A percentile compares a stretch with the other conserved stretches of the same genome.
These are phyloP conservation scores for Solea solea DNA, from an alignment of 2,113 vertebrate species.

Conservation along the genomic window DNA sequence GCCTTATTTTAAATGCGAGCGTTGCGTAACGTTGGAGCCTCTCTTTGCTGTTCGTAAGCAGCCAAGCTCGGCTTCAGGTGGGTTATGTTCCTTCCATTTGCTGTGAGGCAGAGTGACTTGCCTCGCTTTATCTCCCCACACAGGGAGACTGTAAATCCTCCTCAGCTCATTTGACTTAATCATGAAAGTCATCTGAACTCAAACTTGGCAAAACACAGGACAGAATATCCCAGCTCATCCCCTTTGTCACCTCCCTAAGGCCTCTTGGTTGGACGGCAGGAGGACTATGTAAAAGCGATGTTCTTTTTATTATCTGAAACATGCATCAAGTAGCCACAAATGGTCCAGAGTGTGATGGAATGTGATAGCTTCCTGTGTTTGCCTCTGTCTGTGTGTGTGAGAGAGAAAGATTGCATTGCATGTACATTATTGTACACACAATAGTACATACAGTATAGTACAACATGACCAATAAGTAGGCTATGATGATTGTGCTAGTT, in stretches of 20 bases:
- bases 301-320: constrained; percentile 67
- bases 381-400: constrained; percentile 13
- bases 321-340: constrained; percentile 56
- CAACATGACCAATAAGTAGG: too few relatives aligned
- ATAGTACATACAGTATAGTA: too few relatives aligned
- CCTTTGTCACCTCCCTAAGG: constrained; percentile 47
- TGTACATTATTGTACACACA: too few relatives aligned
- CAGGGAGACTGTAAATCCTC: constrained; percentile 80
- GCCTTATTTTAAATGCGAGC: constrained; percentile 22
- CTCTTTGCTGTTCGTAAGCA: constrained; percentile 27
- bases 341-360: constrained; percentile 17
- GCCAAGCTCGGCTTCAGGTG: constrained; percentile 63
- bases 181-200: constrained; percentile 82
- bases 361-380: constrained; percentile 11
- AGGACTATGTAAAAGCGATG: constrained; percentile 55
- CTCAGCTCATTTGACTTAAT: constrained; percentile 82
- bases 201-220: constrained; percentile 67
- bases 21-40: not conserved
- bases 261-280: constrained; percentile 34
- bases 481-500: too few relatives aligned
- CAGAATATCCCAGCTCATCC: constrained; percentile 47
- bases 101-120: constrained; percentile 76
- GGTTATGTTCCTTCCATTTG: constrained; percentile 69
- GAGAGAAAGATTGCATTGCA: not conserved
- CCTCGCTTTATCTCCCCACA: constrained; percentile 80